Evolutionary conservation across 2,888 invertebrate genomes (phyloP), one percentile per base, ranked within the genome.

Genomic region (Fragum fragum): DNA sequence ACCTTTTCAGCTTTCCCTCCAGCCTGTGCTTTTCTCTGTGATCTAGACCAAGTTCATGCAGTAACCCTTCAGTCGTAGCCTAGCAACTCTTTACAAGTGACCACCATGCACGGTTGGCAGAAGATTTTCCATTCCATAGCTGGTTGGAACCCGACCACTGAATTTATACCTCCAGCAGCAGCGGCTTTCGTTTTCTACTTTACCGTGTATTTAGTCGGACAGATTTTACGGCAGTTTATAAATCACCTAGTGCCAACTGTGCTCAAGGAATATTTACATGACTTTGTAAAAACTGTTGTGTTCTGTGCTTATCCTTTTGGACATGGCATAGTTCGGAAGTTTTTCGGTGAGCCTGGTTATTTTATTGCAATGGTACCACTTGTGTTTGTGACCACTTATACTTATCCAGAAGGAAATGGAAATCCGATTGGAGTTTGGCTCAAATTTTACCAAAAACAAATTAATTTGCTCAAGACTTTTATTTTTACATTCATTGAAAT

Each of bases 301-400:
- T 69, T 90, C 9, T 88, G 88, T 79, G 68, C 86, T 0, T 91
- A 88, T 39, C 88, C 88, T 2, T 88, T 89, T 73, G 89, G 89
- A 9, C 89, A 89, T 72, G 90, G 89, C 9, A 70, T 88, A 0
- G 79, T 88, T 42, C 72, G 91, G n/a, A 77, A 83, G 21, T 71
- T 79, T 59, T 81, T 85, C 18, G 90, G 90, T 5, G 83, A 87
- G 69, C 70, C 81, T 0, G 90, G 88, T 0, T 90, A 88, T 55
- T 66, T 86, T 63, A 21, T 74, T 16, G 83, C 83, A 0, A 82
- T 83, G 59, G 82, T 89, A 14, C 90, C 90, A 28, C 70, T 88
- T 18, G 76, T 80, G 21, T 73, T 80, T 11, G 9, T 85, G 16
- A 81, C 87, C 14, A 14, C 85, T 2, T 39, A 76, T 0, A 57